Conservation (phyloP, 2,113 vertebrate genomes). For the Pseudonaja textilis region DNA sequence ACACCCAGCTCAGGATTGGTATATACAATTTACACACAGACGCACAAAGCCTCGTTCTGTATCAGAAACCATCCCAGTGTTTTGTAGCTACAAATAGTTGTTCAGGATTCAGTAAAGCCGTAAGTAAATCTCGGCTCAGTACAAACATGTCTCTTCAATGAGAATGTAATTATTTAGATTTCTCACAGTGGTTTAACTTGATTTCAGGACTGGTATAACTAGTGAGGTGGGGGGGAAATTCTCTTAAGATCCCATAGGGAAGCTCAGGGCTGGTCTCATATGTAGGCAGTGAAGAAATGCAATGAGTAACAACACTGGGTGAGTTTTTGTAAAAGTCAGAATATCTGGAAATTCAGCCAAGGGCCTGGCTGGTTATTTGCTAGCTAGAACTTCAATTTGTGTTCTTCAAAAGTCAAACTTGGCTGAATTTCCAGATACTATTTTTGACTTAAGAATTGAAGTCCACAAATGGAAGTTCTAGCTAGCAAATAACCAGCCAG, state of each 20-base stretch:
- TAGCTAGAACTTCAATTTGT: too few species aligned
- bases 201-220: neutral
- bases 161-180: neutral
- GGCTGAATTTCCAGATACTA: too few species aligned
- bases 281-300: neutral
- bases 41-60: neutral
- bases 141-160: neutral
- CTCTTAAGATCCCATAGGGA: neutral
- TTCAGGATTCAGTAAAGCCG: neutral
- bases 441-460: too few species aligned
- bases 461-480: too few species aligned
- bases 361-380: too few species aligned
- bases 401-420: too few species aligned
- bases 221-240: neutral
- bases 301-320: neutral
- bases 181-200: neutral
- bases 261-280: neutral
- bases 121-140: neutral
- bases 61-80: neutral
- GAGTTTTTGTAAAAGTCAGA: neutral
- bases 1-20: too few species aligned
- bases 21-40: neutral
- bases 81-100: neutral
- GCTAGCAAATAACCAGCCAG: too few species aligned
- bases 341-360: too few species aligned